These are phyloP conservation scores for Catharus minimus DNA, from an alignment of 2,113 vertebrate genomes.

Conservation along the genomic window DNA sequence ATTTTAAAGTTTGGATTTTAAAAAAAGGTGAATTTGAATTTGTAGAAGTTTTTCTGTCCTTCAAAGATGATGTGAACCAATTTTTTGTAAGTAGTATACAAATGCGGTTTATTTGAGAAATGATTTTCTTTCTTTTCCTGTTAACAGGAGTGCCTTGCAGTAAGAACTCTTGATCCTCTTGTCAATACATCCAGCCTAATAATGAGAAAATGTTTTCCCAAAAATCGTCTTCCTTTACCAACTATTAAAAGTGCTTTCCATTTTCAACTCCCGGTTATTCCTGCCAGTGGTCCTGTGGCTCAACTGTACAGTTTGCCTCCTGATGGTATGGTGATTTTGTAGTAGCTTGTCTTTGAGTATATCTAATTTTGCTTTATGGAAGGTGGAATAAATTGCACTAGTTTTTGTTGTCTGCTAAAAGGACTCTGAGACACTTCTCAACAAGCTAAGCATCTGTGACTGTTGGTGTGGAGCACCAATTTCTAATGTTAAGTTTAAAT, in stretches of 20 bases:
- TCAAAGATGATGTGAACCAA: background rate
- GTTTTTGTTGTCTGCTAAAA: background rate
- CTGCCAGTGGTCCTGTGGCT: slow-evolving; percentile 86
- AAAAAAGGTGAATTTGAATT: background rate
- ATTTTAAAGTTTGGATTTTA: background rate
- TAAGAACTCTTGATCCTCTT: slow-evolving; percentile 93
- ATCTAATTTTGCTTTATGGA: background rate
- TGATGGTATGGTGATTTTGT: slow-evolving; percentile 79
- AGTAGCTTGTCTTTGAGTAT: background rate
- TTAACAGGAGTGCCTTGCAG: slow-evolving; percentile 91
- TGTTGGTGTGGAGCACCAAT: background rate
- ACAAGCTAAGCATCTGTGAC: background rate
- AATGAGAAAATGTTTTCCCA: slow-evolving; percentile 99
- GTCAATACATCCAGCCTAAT: slow-evolving; percentile 95
- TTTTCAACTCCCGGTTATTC: slow-evolving; percentile 86
- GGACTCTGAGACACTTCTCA: background rate
- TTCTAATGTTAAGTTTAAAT: background rate
- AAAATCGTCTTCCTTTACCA: slow-evolving; percentile 94
- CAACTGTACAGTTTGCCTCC: slow-evolving; percentile 89
- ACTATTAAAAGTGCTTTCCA: slow-evolving; percentile 93
- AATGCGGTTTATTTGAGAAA: background rate
- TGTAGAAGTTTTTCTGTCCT: background rate
- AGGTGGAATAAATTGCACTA: background rate
- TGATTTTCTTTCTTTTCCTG: background rate
- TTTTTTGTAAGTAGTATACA: background rate